phyloP scores from a whole-genome alignment of 2,797 vertebrate genomes.

The Phoxinus dragarum region DNA sequence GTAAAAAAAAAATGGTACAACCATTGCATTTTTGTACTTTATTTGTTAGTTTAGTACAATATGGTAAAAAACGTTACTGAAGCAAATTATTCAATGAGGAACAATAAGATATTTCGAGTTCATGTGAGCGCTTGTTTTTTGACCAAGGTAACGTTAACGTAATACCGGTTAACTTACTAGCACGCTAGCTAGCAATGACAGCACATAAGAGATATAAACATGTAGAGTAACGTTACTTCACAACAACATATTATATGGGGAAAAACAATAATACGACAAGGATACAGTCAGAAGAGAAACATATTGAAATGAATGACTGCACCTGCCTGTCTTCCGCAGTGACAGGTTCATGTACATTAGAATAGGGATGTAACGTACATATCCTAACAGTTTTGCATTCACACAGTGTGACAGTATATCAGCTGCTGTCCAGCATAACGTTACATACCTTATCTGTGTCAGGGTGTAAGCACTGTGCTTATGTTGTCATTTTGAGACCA shows the following conservation, averaged over 20 bases:
- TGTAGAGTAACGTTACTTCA: neutral
- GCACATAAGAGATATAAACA: neutral
- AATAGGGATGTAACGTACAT: neutral
- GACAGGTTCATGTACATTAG: neutral
- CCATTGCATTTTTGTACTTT: neutral
- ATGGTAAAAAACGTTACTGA: neutral
- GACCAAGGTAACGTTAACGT: neutral
- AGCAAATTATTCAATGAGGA: neutral
- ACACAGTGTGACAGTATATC: neutral
- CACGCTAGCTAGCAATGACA: conserved; percentile 11
- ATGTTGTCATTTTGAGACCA: conserved; percentile 37
- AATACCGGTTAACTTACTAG: neutral
- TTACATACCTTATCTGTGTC: conserved; percentile 31
- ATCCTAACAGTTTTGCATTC: neutral
- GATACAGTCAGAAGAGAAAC: neutral
- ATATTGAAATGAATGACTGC: neutral
- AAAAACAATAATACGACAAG: neutral
- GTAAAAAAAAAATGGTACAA: neutral
- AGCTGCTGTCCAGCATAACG: neutral
- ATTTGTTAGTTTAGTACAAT: too few relatives aligned
- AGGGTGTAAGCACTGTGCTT: conserved; percentile 20
- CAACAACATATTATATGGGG: neutral
- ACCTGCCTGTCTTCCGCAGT: neutral
- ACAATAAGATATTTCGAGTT: neutral
- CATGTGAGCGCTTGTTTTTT: conserved; percentile 6